These are phyloP conservation scores for Ciconia maguari DNA, from an alignment of 2,113 vertebrate genomes.

Conservation along the genomic window DNA sequence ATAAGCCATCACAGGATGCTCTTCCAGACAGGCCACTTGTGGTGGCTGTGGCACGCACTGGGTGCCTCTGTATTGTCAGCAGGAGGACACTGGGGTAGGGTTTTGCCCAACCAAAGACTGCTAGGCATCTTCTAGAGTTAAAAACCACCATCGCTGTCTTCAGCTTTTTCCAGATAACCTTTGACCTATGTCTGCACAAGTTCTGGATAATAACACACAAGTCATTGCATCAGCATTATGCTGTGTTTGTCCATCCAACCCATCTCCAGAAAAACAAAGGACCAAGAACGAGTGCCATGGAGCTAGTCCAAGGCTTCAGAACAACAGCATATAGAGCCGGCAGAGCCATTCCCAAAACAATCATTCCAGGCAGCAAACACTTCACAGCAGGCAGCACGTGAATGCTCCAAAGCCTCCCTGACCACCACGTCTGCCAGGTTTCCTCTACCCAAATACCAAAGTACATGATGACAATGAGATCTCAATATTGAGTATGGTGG, in stretches of 20 bases:
- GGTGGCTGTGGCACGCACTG: neutral
- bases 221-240: neutral
- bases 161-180: neutral
- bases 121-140: neutral
- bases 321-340: neutral
- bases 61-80: fast-evolving
- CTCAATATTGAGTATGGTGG: neutral
- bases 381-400: neutral
- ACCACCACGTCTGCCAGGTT: neutral
- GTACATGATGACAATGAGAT: fast-evolving
- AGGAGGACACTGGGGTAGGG: neutral
- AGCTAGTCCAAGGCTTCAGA: neutral
- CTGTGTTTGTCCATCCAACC: neutral
- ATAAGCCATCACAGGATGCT: neutral
- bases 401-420: neutral
- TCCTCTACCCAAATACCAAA: neutral
- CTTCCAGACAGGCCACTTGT: neutral
- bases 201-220: neutral
- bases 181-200: neutral
- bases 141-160: neutral
- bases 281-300: fast-evolving
- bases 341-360: neutral
- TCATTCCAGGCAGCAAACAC: neutral
- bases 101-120: neutral
- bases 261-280: neutral